phyloP scores from a whole-genome alignment of 2,888 invertebrate species.

The Stenurella melanura region DNA sequence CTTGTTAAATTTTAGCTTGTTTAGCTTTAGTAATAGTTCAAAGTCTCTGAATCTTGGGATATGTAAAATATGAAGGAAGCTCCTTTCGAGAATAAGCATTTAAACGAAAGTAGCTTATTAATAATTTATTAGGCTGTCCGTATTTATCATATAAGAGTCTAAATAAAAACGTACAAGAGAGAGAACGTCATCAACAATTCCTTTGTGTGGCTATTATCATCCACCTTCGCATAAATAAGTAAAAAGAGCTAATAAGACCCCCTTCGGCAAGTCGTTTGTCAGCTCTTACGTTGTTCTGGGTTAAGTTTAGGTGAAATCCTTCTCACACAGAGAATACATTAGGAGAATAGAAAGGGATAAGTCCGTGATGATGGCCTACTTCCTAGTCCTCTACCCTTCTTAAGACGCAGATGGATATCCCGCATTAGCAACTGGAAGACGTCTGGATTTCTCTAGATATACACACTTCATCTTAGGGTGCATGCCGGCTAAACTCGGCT shows the following conservation, averaged over 20 bases:
- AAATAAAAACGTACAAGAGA: background rate
- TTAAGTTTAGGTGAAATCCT: slow-evolving; percentile 63
- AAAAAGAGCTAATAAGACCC: slow-evolving; percentile 52
- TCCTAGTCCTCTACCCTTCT: slow-evolving; percentile 64
- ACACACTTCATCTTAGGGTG: slow-evolving; percentile 51
- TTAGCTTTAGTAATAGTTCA: no score
- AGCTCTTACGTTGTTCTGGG: slow-evolving; percentile 56
- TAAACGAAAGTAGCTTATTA: no score
- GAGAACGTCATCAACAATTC: slow-evolving; percentile 31
- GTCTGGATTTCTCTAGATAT: slow-evolving; percentile 42
- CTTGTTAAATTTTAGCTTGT: no score
- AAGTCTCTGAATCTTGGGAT: no score
- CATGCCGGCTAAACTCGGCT: slow-evolving; percentile 48
- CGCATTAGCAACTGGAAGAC: slow-evolving; percentile 60
- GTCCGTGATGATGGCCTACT: slow-evolving; percentile 70
- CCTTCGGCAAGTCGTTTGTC: slow-evolving; percentile 46
- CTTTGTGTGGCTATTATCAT: slow-evolving; percentile 35
- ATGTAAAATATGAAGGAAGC: no score
- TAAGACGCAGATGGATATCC: slow-evolving; percentile 70
- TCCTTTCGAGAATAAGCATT: no score
- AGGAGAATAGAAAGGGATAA: slow-evolving; percentile 70
- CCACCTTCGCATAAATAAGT: slow-evolving; percentile 48
- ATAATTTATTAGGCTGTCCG: no score
- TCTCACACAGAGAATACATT: slow-evolving; percentile 70
- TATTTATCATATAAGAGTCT: background rate